These are phyloP conservation scores for Dyspetes luteomarginatus DNA, from an alignment of 2,888 invertebrate genomes.

Conservation along the genomic window DNA sequence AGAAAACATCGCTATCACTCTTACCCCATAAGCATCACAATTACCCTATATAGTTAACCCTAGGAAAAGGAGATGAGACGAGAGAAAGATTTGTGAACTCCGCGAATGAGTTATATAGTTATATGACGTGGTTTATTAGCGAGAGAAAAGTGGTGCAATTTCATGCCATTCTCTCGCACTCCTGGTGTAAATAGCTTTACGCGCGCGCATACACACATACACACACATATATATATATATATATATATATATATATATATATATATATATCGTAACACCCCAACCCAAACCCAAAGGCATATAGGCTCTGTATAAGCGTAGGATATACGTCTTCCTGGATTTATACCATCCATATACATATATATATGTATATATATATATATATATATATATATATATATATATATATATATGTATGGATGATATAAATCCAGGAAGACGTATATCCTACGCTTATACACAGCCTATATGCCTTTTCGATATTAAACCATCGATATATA, in stretches of 20 bases:
- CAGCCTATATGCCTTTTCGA: no score
- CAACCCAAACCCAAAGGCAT: no score
- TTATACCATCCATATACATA: no score
- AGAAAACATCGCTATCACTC: no score
- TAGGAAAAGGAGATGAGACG: slow-evolving; percentile 7
- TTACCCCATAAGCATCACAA: no score
- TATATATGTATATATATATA: slow-evolving; percentile 40
- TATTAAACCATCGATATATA: no score
- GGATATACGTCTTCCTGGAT: no score
- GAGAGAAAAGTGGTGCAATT: slow-evolving; percentile 68
- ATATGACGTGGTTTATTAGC: slow-evolving; percentile 60
- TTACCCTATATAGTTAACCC: no score
- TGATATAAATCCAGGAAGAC: no score
- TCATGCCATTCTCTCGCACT: slow-evolving; percentile 65
- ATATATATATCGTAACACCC: slow-evolving; percentile 26
- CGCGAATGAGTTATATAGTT: slow-evolving; percentile 47
- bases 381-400: background rate
- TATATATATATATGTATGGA: background rate
- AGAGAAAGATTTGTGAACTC: slow-evolving; percentile 21
- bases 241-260: background rate
- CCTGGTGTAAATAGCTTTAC: slow-evolving; percentile 43
- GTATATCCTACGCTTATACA: no score
- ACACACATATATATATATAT: background rate
- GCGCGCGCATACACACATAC: slow-evolving; percentile 1
- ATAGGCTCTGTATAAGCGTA: no score